Evolutionary conservation across 2,113 vertebrate genomes (phyloP), one percentile per base, ranked within the genome.

Genomic region (Apodemus speciosus): DNA sequence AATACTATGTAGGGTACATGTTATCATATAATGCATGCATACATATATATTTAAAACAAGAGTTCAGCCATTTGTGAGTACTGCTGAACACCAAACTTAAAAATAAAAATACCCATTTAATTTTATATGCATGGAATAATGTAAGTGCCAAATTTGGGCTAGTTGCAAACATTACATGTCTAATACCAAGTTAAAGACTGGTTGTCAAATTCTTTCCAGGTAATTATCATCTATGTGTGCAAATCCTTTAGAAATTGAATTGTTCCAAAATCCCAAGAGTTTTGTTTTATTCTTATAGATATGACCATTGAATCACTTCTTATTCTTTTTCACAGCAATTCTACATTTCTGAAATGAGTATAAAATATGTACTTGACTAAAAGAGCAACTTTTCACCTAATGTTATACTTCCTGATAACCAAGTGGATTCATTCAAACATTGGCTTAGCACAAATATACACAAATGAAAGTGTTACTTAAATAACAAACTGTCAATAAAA

Each of bases 401-500:
- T 64, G 25, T 46, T 2, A 21, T 15, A 94, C 35, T 64, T 72
- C 13, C 58, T 89, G 20, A 10, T 46, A 91, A 73, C 11, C 38
- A 43, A 32, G 1, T 46, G 9, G 30, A 85, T 21, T 71, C 43
- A 93, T 60, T 94, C 18, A 92, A 84, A 90, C 27, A 87, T 5
- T 77, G 18, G 11, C 30, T 86, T 68, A 87, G 27, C 25, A 43
- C 64, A 83, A 85, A 83, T 32, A 58, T n/a, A 73, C 1, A 73
- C 60, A 46, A 30, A 85, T 8, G 13, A 1, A 88, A 64, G 23
- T 40, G 91, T 90, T 85, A 72, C 80, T 90, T 72, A 81, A 91
- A 25, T 87, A 38, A 73, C 27, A 72, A 43, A 85, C 64, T 91
- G 21, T 90, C 93, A 95, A 89, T 92, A 92, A 95, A 96, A 96